A percentile compares a stretch with the other conserved stretches of the same genome.
These are phyloP conservation scores for Ophiothrix spiculata DNA, from an alignment of 35 echinoderm and acorn worm genomes.

Conservation along the genomic window DNA sequence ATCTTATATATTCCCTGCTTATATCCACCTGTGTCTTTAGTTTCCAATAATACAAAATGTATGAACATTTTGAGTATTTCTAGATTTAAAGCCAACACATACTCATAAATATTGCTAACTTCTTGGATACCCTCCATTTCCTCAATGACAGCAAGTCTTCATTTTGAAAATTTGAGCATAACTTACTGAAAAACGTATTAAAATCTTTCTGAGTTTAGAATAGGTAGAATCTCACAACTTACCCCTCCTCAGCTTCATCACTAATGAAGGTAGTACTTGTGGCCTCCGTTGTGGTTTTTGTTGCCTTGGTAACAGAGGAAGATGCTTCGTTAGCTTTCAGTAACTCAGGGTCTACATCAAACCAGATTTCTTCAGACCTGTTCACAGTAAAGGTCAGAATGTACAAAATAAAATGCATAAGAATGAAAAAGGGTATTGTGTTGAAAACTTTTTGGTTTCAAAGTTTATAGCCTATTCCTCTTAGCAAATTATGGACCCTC, in stretches of 20 bases:
- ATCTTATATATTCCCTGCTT: too few species aligned
- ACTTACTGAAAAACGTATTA: not conserved
- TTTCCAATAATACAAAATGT: too few species aligned
- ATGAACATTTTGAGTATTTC: too few species aligned
- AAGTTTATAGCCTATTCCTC: not conserved
- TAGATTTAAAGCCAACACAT: too few species aligned
- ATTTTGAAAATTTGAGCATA: not conserved
- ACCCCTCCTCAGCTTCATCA: not conserved
- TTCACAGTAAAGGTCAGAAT: not conserved
- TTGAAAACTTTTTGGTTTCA: not conserved
- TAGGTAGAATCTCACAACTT: not conserved
- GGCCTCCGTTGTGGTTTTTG: not conserved
- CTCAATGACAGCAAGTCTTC: not conserved
- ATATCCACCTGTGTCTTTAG: too few species aligned
- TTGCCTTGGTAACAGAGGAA: not conserved
- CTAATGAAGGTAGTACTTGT: not conserved
- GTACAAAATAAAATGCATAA: not conserved
- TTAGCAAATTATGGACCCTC: not conserved
- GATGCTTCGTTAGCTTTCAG: constrained; percentile 28
- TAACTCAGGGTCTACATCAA: constrained; percentile 73
- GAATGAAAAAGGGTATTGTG: not conserved
- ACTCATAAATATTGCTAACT: not conserved
- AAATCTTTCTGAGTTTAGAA: not conserved
- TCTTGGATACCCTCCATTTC: not conserved
- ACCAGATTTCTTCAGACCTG: constrained; percentile 51